Conservation (phyloP, 92 coral and sea anemone species). For the Scolanthus callimorphus region DNA sequence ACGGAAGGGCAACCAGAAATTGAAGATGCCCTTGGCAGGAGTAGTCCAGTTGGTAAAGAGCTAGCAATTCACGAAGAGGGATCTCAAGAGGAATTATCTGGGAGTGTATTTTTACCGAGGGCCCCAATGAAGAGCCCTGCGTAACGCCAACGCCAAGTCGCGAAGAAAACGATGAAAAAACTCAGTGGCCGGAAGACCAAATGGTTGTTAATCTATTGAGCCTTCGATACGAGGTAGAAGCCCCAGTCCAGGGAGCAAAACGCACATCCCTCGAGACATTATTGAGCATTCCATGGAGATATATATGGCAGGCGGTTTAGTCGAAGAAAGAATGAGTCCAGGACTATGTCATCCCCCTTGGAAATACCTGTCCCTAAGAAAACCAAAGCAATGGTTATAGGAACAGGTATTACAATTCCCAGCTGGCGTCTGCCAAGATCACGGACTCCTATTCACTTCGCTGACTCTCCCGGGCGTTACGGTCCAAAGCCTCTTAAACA, state of each 20-base stretch:
- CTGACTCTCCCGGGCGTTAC: constrained; percentile 61
- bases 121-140: constrained; percentile 26
- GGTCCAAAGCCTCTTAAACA: constrained; percentile 75
- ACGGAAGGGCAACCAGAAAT: no score
- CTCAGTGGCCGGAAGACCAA: constrained; percentile 42
- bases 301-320: constrained; percentile 36
- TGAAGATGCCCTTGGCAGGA: constrained; percentile 9
- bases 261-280: constrained; percentile 75
- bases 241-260: constrained; percentile 74
- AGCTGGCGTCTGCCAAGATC: constrained; percentile 84
- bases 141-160: constrained; percentile 15
- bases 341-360: not conserved
- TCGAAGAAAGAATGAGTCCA: not conserved
- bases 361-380: not conserved
- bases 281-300: constrained; percentile 67
- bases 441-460: constrained; percentile 75
- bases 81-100: constrained; percentile 17
- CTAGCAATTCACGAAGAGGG: not conserved
- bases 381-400: constrained; percentile 25
- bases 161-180: constrained; percentile 18
- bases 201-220: constrained; percentile 43
- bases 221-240: constrained; percentile 46
- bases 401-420: constrained; percentile 53
- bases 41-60: constrained; percentile 37
- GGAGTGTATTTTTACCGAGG: constrained; percentile 75